Evolutionary conservation across 1,140 invertebrate species (phyloP).

Genomic region (Zeugodacus cucurbitae): DNA sequence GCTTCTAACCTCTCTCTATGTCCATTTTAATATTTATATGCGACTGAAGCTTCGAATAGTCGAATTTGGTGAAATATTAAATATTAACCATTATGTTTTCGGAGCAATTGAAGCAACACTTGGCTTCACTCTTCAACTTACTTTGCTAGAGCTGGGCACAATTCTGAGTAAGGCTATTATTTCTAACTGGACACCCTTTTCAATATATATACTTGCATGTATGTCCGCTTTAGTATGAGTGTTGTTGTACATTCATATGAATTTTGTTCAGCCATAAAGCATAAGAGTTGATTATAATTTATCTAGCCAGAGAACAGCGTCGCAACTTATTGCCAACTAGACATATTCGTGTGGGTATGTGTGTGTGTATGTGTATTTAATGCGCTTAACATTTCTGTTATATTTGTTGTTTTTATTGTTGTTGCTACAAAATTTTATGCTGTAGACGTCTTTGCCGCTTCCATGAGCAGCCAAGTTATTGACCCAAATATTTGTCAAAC

Average conservation of each 20-base stretch:
- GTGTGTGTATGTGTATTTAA: neutral
- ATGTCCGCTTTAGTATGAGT: neutral
- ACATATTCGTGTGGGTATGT: neutral
- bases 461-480: slow-evolving; percentile 37
- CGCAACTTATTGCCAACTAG: slow-evolving; percentile 3
- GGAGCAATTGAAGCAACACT: too few species aligned
- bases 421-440: too few species aligned
- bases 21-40: too few species aligned
- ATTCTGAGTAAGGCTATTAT: too few species aligned
- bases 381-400: neutral
- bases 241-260: neutral
- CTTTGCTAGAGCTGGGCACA: too few species aligned
- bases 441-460: neutral
- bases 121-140: too few species aligned
- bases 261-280: neutral
- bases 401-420: neutral
- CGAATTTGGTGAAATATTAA: too few species aligned
- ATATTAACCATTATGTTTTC: too few species aligned
- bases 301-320: neutral
- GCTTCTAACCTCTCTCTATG: too few species aligned
- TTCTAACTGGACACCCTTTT: too few species aligned
- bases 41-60: too few species aligned
- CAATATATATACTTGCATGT: neutral
- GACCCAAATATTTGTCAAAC: slow-evolving; percentile 33
- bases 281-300: slow-evolving; percentile 7